Base-by-base conservation (phyloP, 2,113 vertebrate species). In the Campylorhamphus procurvoides region DNA sequence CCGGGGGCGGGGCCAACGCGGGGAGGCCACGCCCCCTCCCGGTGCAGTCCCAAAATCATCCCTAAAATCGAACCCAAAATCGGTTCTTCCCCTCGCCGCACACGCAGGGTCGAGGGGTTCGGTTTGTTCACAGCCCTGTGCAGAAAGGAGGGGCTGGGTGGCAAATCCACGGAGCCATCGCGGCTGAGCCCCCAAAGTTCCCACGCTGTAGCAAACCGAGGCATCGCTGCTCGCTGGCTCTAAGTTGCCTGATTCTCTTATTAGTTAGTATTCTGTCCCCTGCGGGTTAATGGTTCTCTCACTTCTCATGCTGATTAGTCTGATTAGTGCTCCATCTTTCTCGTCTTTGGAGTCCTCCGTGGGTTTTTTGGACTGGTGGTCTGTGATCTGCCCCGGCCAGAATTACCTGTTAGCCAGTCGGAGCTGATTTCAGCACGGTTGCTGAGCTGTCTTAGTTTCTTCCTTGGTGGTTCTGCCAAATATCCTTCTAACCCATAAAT, bases 21-120 rank as follows among this genome's bases (percentile, higher is more conserved):
- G 33, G 5, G 23, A 3, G 42, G 63, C 73, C 67, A 11, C 91
- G 68, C 91, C 86, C 79, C 23, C 27, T 28, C 19, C 55, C 47
- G 39, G 17, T 40, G 66, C 7, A 4, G 23, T 15, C 40, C 40
- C 40, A 42, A 42, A 42, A 42, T 42, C 40, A 6, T 12, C 40
- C 40, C 40, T 14, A 4, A 37, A 46, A 52, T 46, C 8, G 6
- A 1, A 13, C 40, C 40, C 40, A 4, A 37, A 46, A 52, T 46
- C 8, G 6, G 1, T 10, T 12, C 40, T 24, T 13, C 9, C 9
- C 4, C 22, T 1, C 27, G 7, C 17, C 5, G 3, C 52, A 33
- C 8, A 4, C 78, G 14, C 7, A 12, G 39, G 24, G 53, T 4
- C 15, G 15, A 39, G 8, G 27, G 7, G 6, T 14, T 67, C 22